Base-by-base conservation (phyloP, 2,113 vertebrate genomes). In the Prunella himalayana region DNA sequence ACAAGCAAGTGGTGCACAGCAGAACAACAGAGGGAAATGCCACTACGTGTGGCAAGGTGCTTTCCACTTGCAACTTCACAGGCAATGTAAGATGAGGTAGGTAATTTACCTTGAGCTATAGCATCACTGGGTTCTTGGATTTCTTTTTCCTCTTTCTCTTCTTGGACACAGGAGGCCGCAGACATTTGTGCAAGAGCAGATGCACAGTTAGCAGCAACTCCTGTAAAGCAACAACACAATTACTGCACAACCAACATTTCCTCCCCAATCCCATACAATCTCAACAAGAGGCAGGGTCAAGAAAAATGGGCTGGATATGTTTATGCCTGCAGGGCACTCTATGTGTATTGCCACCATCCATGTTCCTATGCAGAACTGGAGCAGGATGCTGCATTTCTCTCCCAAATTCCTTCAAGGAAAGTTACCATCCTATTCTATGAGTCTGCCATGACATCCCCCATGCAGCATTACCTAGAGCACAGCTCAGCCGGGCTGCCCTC, bases 141-240 rank as follows among this genome's bases (percentile, higher is more conserved):
- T 93, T 99, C 99, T 94, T 96, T 98, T 65, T 99, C 99, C 14
- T 99, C 99, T 92, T 98, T 99, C 76, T 99, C 99, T 84, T 99
- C 99, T 96, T 99, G 99, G 65, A 99, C 99, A 90, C 99, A 99
- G n/a, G 99, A 99, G 9, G 99, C 99, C 53, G 99, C 99, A 21
- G 99, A 99, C 99, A 99, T 99, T 97, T 99, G 99, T 42, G 99
- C 99, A 84, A 99, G 98, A 66, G 99, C 99, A 21, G 99, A 99
- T 8, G 99, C 99, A 41, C 99, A 99, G 95, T 99, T 99, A 63
- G 99, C 99, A 50, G 99, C 99, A 68, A 99, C 99, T 72, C 99
- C 99, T 99, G 96, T 5, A 92, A 92, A 95, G 42, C 68, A 92
- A 77, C 41, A 90, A n/a, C 72, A 37, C 31, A 71, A 13, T 57